Evolutionary conservation across 2,888 invertebrate species (phyloP), one percentile per base, ranked within the genome.

Genomic region (Scotopteryx bipunctaria): DNA sequence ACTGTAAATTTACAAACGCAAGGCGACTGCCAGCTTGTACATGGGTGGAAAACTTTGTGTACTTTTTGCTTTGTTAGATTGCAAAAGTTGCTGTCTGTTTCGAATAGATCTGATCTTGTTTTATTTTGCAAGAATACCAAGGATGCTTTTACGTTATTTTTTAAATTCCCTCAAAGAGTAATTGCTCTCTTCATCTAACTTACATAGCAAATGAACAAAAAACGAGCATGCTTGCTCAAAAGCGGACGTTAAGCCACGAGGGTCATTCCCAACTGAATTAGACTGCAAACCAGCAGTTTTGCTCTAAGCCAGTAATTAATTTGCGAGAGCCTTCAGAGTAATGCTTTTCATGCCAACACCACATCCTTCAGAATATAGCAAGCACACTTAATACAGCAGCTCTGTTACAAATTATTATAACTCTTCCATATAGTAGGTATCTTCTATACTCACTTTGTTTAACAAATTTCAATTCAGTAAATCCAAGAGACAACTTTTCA

Each of bases 291-390:
- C 60, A 55, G 57, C 57, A 57, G 60, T 59, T 59, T 55, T 69
- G 63, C 71, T 66, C 65, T 66, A 67, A 76, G 71, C 68, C 67
- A 73, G 78, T 76, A 81, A 83, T 84, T 83, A 81, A 83, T 81
- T 81, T 76, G 69, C 68, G 76, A 73, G 68, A 67, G 70, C 75
- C 73, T 82, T 81, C 75, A 70, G 76, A 73, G 67, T 64, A 44
- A 53, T 48, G 48, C 54, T 44, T 54, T 54, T 54, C 48, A 54
- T 31, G 54, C 19, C 17, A 13, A 11, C 32, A 44, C 38, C 36
- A 54, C 37, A 48, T 41, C 25, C 27, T 36, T 29, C 11, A 27
- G n/a, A 38, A 29, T 33, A 47, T 35, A 54, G 44, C 40, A n/a
- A 5, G 19, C 25, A 19, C 48, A 40, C 32, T 44, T 14, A 8